Percentiles rank a stretch among this genome's conserved stretches.
Evolutionary conservation across 1,140 invertebrate genomes (phyloP).

Genomic region (Aradophagus sp.): DNA sequence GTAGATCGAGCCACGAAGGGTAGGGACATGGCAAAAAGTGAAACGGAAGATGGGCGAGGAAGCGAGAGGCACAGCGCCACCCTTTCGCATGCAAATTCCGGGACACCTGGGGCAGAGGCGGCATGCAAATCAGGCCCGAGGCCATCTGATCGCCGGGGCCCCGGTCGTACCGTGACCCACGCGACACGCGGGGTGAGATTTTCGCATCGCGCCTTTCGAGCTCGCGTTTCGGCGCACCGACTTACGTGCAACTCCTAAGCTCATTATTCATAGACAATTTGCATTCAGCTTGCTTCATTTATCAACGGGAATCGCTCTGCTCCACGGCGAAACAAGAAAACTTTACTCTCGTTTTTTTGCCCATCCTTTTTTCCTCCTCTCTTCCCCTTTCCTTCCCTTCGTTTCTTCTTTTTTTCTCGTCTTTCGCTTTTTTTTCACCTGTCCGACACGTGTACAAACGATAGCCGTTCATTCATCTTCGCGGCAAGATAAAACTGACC

Average conservation of each 20-base stretch:
- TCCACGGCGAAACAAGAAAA: not conserved
- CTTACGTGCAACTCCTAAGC: slow-evolving; percentile 16
- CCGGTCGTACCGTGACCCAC: slow-evolving; percentile 16
- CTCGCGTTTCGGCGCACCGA: slow-evolving; percentile 1
- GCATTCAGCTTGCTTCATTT: slow-evolving; percentile 25
- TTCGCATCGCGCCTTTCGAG: slow-evolving; percentile 7
- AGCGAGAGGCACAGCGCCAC: slow-evolving; percentile 61
- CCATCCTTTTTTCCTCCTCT: not conserved
- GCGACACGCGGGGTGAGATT: slow-evolving; percentile 33
- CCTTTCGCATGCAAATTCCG: slow-evolving; percentile 72
- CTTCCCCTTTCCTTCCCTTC: not conserved
- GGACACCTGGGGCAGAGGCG: slow-evolving; percentile 71
- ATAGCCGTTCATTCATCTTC: slow-evolving; percentile 17
- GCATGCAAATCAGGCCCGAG: slow-evolving; percentile 69
- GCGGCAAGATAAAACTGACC: not conserved
- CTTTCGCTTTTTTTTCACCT: not conserved
- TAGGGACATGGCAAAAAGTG: slow-evolving; percentile 24
- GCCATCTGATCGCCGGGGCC: slow-evolving; percentile 47
- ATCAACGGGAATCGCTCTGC: slow-evolving; percentile 16
- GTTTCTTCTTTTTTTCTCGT: not conserved
- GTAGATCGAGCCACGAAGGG: slow-evolving; percentile 35
- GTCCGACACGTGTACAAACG: slow-evolving; percentile 4
- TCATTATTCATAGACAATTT: slow-evolving; percentile 38
- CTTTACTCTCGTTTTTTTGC: not conserved
- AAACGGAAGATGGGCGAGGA: slow-evolving; percentile 28